Base-by-base conservation (phyloP, 2,797 vertebrate species). In the Novumbra hubbsi region DNA sequence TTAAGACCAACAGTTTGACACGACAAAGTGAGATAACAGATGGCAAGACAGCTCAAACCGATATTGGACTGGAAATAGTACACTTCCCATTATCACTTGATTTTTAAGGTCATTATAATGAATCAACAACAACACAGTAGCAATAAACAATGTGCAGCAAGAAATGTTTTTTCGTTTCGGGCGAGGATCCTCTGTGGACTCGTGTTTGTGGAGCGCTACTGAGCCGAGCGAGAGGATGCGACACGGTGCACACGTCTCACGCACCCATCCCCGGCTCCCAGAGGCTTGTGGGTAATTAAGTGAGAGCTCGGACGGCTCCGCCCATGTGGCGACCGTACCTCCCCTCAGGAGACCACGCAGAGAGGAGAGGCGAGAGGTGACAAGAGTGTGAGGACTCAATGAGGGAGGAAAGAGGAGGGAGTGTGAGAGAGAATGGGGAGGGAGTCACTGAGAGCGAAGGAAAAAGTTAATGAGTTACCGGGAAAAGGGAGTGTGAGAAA, bases 251-350 rank as follows among this genome's bases (percentile, higher is more conserved):
- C 77, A 81, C 71, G 80, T 70, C 84, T 83, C 75, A 73, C 70
- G 80, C 74, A 32, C 67, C 83, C 77, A 66, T 62, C 78, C 78
- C 82, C 72, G 73, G 63, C 80, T 81, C 83, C 68, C 65, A 86
- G 81, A 81, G 87, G 82, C 79, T 89, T 87, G 78, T 88, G 85
- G 83, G 87, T 90, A 91, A 90, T 91, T 88, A 88, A 64, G 71
- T 48, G 68, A 68, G 64, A 85, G 80, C 86, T 82, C 83, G 80
- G 81, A 82, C 81, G 82, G 82, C 78, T 85, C 80, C 73, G 78
- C 78, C 83, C 70, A 60, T 82, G 79, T 79, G 89, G 77, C 83
- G 79, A 83, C 85, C 86, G 82, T 88, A 80, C 67, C 82, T 87
- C 81, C 80, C 86, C 86, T 85, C 68, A 1, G 77, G 84, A 88